Base-by-base conservation (phyloP, 2,797 vertebrate species). In the Coendou prehensilis region DNA sequence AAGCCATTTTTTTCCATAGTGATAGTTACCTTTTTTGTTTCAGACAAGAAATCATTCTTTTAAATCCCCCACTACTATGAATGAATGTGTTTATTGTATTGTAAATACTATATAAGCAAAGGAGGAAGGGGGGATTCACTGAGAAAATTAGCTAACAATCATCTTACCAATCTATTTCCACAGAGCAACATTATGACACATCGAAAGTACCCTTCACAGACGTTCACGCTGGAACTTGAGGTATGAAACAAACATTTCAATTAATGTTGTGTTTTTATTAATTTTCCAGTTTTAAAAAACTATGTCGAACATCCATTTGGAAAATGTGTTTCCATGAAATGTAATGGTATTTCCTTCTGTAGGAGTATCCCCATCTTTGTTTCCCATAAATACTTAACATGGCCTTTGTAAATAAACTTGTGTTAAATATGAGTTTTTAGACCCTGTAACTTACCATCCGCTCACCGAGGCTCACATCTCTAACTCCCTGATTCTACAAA, bases 381-480 rank as follows among this genome's bases (percentile, higher is more conserved):
- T 69, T 94, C 41, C 45, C 7, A 83, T 64, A 67, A 89, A 84
- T 91, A 76, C 4, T 59, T 59, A 73, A 20, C 4, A 50, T 47
- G 93, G 93, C 33, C 45, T 93, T 97, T 80, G 54, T 93, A 64
- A 96, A 90, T 56, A 56, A 6, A 73, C 67, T 95, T 67, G 67
- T 4, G 11, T 69, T 50, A 52, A 95, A 93, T 93, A 79, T 54
- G 7, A 75, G 56, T 82, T 96, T 89, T 79, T 69, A 96, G 23
- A 3, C 1, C 59, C 22, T 69, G 59, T 69, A 47, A 67, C 13
- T 18, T 15, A 71, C 22, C 52, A 73, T 78, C 6, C 52, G 73
- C 6, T n/a, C 30, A 83, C 28, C 81, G 33, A 87, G 1, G 4
- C 28, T 80, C 64, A 87, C 3, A 64, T 11, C 10, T 93, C 63